Evolutionary conservation across 1,140 invertebrate genomes (phyloP).

Genomic region (Drosophila equinoxialis): DNA sequence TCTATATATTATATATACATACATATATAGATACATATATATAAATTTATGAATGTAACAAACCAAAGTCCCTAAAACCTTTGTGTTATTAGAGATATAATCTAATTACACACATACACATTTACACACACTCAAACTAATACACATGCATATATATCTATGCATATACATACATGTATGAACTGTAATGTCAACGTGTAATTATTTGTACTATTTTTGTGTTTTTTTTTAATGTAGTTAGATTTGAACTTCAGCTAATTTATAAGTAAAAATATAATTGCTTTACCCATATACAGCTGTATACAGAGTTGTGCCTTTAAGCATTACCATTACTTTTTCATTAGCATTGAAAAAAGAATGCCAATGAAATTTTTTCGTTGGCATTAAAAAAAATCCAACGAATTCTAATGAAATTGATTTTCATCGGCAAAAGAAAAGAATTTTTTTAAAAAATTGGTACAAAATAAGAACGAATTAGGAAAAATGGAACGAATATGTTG

Average conservation of each 20-base stretch:
- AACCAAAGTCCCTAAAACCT: not conserved
- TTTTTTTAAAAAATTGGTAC: no score
- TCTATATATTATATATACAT: slow-evolving; percentile 2
- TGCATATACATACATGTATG: not conserved
- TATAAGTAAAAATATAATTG: slow-evolving; percentile 35
- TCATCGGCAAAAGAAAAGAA: no score
- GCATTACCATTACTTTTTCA: no score
- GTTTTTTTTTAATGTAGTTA: slow-evolving; percentile 42
- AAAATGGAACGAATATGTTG: no score
- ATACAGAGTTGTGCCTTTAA: no score
- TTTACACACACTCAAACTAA: not conserved
- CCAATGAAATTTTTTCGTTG: no score
- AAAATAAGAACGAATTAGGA: no score
- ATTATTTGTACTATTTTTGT: slow-evolving; percentile 9
- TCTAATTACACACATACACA: slow-evolving; percentile 14
- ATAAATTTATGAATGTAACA: slow-evolving; percentile 20
- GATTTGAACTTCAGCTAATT: slow-evolving; percentile 37
- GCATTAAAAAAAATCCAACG: no score
- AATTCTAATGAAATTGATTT: no score
- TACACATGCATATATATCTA: not conserved
- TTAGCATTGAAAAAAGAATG: no score
- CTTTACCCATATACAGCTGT: slow-evolving; percentile 24
- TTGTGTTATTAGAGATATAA: not conserved
- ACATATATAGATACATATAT: slow-evolving; percentile 15
- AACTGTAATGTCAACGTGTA: slow-evolving; percentile 18